These are phyloP conservation scores for Limnephilus marmoratus DNA, from an alignment of 2,888 invertebrate species.

Conservation along the genomic window DNA sequence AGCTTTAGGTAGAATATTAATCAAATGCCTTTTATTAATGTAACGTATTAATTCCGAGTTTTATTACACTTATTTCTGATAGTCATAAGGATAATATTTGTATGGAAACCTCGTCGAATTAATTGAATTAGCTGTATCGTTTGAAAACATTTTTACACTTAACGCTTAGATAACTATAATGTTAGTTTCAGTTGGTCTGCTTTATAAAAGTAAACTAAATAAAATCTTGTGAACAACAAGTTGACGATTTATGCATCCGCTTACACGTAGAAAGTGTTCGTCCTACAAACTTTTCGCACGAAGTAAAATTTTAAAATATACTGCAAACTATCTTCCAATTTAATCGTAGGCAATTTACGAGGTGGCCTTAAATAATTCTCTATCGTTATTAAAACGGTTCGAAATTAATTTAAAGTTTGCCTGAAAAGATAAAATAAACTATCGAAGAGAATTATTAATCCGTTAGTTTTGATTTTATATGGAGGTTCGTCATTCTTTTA, in stretches of 20 bases:
- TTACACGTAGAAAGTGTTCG: not conserved
- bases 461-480: conserved; percentile 10
- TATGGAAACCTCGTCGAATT: no score
- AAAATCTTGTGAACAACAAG: not conserved
- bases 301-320: not conserved
- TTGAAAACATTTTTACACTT: no score
- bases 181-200: not conserved
- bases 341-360: not conserved
- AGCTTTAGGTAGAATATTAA: no score
- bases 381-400: not conserved
- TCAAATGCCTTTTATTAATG: no score
- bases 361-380: not conserved
- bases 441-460: not conserved
- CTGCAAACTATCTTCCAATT: not conserved
- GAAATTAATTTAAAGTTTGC: not conserved
- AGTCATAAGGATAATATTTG: no score
- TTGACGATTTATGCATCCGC: not conserved
- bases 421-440: not conserved
- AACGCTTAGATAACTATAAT: no score
- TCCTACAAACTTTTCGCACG: not conserved
- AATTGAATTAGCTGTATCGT: no score
- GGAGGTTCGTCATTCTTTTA: conserved; percentile 55
- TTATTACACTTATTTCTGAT: no score
- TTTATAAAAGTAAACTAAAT: not conserved
- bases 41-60: no score